These are phyloP conservation scores for Axinella damicornis DNA, from an alignment of 37 sponge, comb jelly and placozoan species.

Conservation along the genomic window DNA sequence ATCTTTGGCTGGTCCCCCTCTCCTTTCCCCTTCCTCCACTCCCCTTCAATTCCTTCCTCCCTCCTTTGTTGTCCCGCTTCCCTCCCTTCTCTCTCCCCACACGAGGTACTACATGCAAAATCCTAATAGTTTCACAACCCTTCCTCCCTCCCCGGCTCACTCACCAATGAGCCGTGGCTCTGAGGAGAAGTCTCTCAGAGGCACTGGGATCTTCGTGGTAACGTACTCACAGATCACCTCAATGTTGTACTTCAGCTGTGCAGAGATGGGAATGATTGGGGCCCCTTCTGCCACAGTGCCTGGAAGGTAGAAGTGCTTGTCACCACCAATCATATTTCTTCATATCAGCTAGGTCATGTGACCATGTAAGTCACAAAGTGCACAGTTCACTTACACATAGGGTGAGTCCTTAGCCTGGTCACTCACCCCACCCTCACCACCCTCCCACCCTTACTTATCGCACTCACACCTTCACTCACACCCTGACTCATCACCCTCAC, in stretches of 20 bases:
- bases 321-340: too few species aligned
- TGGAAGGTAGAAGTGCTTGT: too few species aligned
- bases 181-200: conserved; percentile 94
- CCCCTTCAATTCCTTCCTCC: neutral
- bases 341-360: too few species aligned
- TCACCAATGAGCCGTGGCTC: conserved; percentile 87
- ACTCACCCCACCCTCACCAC: too few species aligned
- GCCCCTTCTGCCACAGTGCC: conserved; percentile 95
- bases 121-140: neutral
- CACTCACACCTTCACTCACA: too few species aligned
- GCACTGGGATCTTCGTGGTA: conserved; percentile 92
- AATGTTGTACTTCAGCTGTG: conserved; percentile 98
- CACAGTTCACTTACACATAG: too few species aligned
- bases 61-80: neutral
- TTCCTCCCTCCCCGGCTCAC: neutral
- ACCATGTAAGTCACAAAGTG: too few species aligned
- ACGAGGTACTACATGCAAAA: too few species aligned
- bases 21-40: neutral
- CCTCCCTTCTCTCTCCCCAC: neutral
- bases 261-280: conserved; percentile 96
- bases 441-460: too few species aligned
- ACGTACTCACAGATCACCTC: conserved; percentile 98
- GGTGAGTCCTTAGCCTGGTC: too few species aligned
- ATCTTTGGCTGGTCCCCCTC: too few species aligned
- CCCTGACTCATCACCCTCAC: too few species aligned